A percentile compares a stretch with the other conserved stretches of the same genome.
phyloP scores from a whole-genome alignment of 64 coral and sea anemone genomes.

The Actinia tenebrosa region DNA sequence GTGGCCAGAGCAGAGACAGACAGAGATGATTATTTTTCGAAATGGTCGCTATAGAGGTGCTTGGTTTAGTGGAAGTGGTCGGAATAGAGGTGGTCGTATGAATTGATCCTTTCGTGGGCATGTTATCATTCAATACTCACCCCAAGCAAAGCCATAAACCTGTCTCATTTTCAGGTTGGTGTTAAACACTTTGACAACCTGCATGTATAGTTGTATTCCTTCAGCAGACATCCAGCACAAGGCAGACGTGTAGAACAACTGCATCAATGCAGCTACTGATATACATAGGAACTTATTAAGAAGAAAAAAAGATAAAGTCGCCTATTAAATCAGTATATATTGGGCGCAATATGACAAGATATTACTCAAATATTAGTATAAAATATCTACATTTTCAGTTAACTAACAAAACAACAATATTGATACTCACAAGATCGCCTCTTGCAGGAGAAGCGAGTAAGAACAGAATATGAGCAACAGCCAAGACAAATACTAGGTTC shows the following conservation, averaged over 20 bases:
- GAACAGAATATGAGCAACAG: background rate
- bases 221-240: slow-evolving; percentile 28
- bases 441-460: background rate
- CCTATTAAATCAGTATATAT: too few relatives aligned
- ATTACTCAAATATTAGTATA: too few relatives aligned
- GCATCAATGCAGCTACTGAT: slow-evolving; percentile 1
- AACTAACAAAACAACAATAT: too few relatives aligned
- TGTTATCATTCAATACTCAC: background rate
- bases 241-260: slow-evolving; percentile 15
- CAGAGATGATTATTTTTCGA: too few relatives aligned
- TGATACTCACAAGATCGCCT: background rate
- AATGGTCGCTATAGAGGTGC: too few relatives aligned
- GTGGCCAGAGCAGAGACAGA: too few relatives aligned
- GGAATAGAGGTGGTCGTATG: too few relatives aligned
- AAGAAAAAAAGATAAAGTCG: background rate
- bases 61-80: too few relatives aligned
- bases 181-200: slow-evolving; percentile 27
- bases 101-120: too few relatives aligned
- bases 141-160: slow-evolving; percentile 21
- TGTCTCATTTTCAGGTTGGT: slow-evolving; percentile 11
- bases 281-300: background rate
- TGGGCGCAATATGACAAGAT: too few relatives aligned
- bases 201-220: slow-evolving; percentile 20
- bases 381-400: too few relatives aligned
- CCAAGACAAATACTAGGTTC: background rate